Evolutionary conservation across 2,113 vertebrate genomes (phyloP).

Genomic region (Hippocampus abdominalis): DNA sequence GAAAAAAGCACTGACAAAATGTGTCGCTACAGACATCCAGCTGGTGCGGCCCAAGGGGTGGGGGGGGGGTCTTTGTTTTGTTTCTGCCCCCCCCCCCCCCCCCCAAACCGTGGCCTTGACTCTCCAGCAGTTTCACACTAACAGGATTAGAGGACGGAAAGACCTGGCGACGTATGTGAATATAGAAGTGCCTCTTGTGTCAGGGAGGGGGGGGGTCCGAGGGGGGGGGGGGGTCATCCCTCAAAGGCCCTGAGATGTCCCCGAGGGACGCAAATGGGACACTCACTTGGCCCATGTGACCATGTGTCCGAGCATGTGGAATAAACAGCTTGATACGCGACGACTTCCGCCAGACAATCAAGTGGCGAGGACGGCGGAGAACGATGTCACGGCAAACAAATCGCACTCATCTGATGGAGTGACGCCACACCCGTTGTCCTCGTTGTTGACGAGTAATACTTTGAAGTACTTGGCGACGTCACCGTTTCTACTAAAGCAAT

Average conservation of each 20-base stretch:
- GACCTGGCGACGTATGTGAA: conserved; percentile 48
- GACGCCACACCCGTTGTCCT: not conserved
- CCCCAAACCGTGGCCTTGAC: conserved; percentile 11
- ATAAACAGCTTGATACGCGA: not conserved
- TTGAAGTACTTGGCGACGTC: too few relatives aligned
- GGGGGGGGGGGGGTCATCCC: conserved; percentile 9
- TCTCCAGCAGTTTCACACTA: conserved; percentile 53
- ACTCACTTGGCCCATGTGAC: conserved; percentile 28
- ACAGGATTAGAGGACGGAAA: conserved; percentile 73
- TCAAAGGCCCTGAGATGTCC: conserved; percentile 42
- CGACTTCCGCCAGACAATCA: not conserved
- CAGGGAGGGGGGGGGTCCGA: conserved; percentile 3
- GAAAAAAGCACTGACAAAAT: not conserved
- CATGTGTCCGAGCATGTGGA: conserved; percentile 37
- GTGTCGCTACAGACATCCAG: conserved; percentile 55
- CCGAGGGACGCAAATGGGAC: conserved; percentile 44
- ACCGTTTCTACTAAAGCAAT: too few relatives aligned
- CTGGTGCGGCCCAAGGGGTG: conserved; percentile 56
- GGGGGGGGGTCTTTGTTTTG: conserved; percentile 63
- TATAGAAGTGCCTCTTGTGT: conserved; percentile 33
- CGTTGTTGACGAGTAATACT: not conserved
- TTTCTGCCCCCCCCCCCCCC: conserved; percentile 22
- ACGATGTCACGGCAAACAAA: not conserved
- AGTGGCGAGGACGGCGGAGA: not conserved
- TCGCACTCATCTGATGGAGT: too few relatives aligned